Evolutionary conservation across 2,113 vertebrate genomes (phyloP).

Genomic region (Lanius ludovicianus): DNA sequence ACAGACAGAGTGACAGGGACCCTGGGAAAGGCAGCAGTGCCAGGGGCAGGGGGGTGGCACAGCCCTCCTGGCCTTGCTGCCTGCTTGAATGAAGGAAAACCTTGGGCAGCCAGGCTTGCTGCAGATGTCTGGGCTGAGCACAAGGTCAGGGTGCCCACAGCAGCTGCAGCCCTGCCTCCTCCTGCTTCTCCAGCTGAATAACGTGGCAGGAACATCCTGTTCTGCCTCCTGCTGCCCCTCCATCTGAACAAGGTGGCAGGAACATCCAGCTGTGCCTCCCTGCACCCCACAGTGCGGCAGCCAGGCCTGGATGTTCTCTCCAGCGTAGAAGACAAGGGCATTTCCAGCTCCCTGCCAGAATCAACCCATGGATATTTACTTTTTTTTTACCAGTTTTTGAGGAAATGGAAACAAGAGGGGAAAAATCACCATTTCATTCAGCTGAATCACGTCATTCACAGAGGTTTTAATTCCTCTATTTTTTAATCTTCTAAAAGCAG

Average conservation of each 20-base stretch:
- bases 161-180: background rate
- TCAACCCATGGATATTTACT: background rate
- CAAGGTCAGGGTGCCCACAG: background rate
- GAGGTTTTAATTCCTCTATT: conserved; percentile 10
- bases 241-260: background rate
- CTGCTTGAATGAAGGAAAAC: background rate
- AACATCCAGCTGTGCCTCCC: background rate
- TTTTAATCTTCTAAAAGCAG: conserved; percentile 8
- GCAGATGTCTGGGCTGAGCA: background rate
- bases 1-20: background rate
- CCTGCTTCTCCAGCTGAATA: background rate
- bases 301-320: background rate
- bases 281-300: background rate
- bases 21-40: background rate
- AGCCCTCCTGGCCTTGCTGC: background rate
- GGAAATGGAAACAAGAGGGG: background rate
- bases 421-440: background rate
- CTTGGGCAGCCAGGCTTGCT: background rate
- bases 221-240: background rate
- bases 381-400: background rate
- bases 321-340: background rate
- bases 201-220: background rate
- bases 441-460: background rate
- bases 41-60: background rate
- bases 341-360: background rate